Evolutionary conservation across 2,888 invertebrate genomes (phyloP).

Genomic region (Formica aserva): DNA sequence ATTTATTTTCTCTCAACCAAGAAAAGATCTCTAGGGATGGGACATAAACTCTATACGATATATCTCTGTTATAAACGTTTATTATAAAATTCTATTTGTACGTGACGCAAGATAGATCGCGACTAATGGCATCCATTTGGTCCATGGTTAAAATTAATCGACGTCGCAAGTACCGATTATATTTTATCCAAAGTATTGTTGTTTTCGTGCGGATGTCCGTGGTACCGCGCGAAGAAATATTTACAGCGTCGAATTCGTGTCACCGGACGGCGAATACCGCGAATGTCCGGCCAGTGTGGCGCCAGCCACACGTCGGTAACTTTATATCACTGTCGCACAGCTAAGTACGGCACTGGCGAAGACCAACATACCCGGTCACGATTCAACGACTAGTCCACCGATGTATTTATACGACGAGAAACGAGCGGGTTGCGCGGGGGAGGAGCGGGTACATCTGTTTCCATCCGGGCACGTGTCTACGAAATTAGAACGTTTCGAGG

Average conservation of each 20-base stretch:
- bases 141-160: slow-evolving; percentile 22
- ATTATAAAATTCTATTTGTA: slow-evolving; percentile 9
- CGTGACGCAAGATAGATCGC: slow-evolving; percentile 23
- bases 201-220: slow-evolving; percentile 48
- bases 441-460: slow-evolving; percentile 79
- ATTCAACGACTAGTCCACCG: slow-evolving; percentile 72
- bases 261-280: slow-evolving; percentile 66
- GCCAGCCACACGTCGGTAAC: slow-evolving; percentile 78
- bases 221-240: slow-evolving; percentile 2
- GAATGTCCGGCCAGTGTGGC: slow-evolving; percentile 77
- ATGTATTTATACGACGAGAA: slow-evolving; percentile 79
- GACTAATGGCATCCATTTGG: slow-evolving; percentile 6
- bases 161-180: neutral
- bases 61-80: neutral
- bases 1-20: neutral
- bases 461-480: slow-evolving; percentile 81
- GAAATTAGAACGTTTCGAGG: slow-evolving; percentile 80
- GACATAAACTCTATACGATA: neutral
- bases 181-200: slow-evolving; percentile 16
- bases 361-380: slow-evolving; percentile 69
- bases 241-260: slow-evolving; percentile 19
- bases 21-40: neutral
- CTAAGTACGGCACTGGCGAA: slow-evolving; percentile 59
- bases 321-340: slow-evolving; percentile 74
- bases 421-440: slow-evolving; percentile 33